Evolutionary conservation across 2,113 vertebrate species (phyloP).

Genomic region (Pimephales promelas): DNA sequence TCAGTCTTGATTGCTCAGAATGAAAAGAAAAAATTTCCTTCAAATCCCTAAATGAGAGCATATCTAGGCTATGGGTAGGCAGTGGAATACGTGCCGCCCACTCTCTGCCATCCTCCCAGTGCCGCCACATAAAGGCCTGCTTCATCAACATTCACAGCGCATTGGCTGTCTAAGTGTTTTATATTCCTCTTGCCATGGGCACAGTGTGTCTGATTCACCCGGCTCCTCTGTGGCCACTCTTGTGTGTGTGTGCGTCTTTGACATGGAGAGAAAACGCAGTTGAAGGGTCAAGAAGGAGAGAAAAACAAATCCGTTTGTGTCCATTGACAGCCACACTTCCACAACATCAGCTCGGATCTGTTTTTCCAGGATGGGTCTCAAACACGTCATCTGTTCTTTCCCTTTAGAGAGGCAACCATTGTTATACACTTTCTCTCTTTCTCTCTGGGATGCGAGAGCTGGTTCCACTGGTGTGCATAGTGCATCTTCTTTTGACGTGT

Average conservation of each 20-base stretch:
- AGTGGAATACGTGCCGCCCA: constrained; percentile 69
- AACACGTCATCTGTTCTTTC: constrained; percentile 38
- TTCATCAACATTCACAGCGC: constrained; percentile 75
- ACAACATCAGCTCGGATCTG: constrained; percentile 19
- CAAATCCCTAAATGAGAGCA: constrained; percentile 72
- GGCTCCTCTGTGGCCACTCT: constrained; percentile 54
- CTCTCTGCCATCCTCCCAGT: constrained; percentile 65
- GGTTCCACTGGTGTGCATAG: constrained; percentile 53
- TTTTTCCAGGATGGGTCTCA: constrained; percentile 25
- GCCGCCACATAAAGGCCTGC: constrained; percentile 60
- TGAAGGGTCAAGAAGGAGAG: constrained; percentile 34
- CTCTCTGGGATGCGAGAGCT: constrained; percentile 32
- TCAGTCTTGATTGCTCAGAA: constrained; percentile 19
- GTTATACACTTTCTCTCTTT: constrained; percentile 61
- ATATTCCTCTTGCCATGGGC: constrained; percentile 56
- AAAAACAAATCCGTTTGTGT: constrained; percentile 33
- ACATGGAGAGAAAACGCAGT: constrained; percentile 44
- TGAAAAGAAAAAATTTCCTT: constrained; percentile 60
- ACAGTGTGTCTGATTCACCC: constrained; percentile 61
- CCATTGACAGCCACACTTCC: constrained; percentile 36
- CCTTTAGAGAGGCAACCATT: constrained; percentile 34
- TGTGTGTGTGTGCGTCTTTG: constrained; percentile 35
- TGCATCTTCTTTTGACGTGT: constrained; percentile 60
- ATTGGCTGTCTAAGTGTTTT: constrained; percentile 62
- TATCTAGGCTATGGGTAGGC: constrained; percentile 63